A percentile compares a stretch with the other conserved stretches of the same genome.
phyloP scores from a whole-genome alignment of 1,140 invertebrate genomes.

The Carposina sasakii region DNA sequence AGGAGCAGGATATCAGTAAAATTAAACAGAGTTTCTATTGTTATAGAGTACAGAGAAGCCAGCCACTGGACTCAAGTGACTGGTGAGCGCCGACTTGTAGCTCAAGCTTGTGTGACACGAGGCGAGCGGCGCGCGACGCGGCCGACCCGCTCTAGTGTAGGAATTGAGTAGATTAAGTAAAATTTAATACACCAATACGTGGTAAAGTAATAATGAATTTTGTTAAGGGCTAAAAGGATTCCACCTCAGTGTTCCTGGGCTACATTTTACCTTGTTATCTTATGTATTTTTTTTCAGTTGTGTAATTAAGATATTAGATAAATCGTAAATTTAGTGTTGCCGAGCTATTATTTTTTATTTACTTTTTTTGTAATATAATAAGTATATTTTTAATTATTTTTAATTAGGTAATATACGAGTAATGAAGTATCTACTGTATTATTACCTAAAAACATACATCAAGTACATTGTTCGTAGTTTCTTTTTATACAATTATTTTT shows the following conservation, averaged over 20 bases:
- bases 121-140: not conserved
- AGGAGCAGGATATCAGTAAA: too few relatives aligned
- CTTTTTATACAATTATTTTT: constrained; percentile 22
- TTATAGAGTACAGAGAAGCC: too few relatives aligned
- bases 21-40: too few relatives aligned
- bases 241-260: constrained; percentile 50
- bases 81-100: too few relatives aligned
- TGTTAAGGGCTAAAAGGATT: constrained; percentile 55
- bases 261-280: constrained; percentile 51
- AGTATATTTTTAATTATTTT: constrained; percentile 51
- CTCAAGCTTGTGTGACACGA: too few relatives aligned
- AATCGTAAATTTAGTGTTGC: constrained; percentile 43
- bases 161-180: constrained; percentile 69
- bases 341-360: constrained; percentile 46
- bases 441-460: constrained; percentile 16
- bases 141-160: constrained; percentile 48
- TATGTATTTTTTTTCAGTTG: constrained; percentile 39
- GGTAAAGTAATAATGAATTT: constrained; percentile 50
- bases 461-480: constrained; percentile 28
- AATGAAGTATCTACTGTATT: constrained; percentile 26
- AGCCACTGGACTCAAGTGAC: too few relatives aligned
- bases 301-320: constrained; percentile 41
- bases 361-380: constrained; percentile 49
- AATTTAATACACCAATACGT: constrained; percentile 62
- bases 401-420: constrained; percentile 36